phyloP scores from a whole-genome alignment of 2,888 invertebrate genomes.

The Volucella bombylans region DNA sequence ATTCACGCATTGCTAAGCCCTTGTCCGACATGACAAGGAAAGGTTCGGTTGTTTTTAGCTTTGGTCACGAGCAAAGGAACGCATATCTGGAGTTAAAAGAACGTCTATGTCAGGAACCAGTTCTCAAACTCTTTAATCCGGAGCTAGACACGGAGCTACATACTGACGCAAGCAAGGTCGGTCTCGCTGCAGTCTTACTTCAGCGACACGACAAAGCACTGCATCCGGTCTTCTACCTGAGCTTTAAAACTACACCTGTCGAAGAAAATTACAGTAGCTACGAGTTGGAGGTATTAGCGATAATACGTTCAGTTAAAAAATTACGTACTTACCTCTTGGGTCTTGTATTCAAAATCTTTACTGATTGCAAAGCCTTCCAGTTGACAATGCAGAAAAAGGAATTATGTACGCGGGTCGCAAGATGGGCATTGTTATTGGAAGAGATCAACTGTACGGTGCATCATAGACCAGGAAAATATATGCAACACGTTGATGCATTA shows the following conservation, averaged over 20 bases:
- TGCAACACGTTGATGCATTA: constrained; percentile 60
- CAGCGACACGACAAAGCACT: constrained; percentile 65
- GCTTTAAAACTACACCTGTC: constrained; percentile 75
- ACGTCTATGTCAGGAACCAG: constrained; percentile 51
- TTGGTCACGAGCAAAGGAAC: constrained; percentile 76
- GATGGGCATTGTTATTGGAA: constrained; percentile 67
- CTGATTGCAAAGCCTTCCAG: constrained; percentile 7
- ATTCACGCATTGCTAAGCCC: constrained; percentile 20
- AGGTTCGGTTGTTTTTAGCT: constrained; percentile 7
- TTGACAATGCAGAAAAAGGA: constrained; percentile 75
- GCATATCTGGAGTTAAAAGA: constrained; percentile 41
- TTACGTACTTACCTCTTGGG: constrained; percentile 22
- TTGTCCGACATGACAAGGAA: constrained; percentile 39
- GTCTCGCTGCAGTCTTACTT: constrained; percentile 75
- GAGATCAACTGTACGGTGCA: constrained; percentile 49
- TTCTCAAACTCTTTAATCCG: constrained; percentile 76
- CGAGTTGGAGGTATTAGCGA: constrained; percentile 76
- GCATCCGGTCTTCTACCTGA: constrained; percentile 76
- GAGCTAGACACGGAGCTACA: constrained; percentile 75
- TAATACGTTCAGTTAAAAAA: constrained; percentile 14
- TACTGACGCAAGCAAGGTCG: constrained; percentile 76
- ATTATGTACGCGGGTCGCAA: constrained; percentile 75
- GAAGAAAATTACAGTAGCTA: too few species aligned
- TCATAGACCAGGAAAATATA: constrained; percentile 53
- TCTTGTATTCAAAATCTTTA: constrained; percentile 1